Evolutionary conservation across 2,797 vertebrate genomes (phyloP).

Genomic region (Aphelocoma californica): DNA sequence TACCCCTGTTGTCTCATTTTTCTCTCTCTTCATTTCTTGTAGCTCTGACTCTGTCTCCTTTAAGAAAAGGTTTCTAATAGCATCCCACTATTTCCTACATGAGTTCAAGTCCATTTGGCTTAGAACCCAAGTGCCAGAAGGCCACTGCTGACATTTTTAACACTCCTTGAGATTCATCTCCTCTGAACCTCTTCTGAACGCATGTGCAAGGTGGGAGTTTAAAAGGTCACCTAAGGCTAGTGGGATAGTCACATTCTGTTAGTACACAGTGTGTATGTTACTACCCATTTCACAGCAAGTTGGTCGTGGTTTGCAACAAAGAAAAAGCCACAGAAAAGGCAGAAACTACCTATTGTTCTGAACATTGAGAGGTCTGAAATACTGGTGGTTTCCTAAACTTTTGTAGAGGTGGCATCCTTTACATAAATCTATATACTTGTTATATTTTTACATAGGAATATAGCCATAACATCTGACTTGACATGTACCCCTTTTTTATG

Average conservation of each 20-base stretch:
- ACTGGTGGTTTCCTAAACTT: not conserved
- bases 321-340: not conserved
- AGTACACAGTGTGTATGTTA: not conserved
- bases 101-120: not conserved
- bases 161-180: not conserved
- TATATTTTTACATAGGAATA: not conserved
- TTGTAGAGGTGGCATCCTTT: not conserved
- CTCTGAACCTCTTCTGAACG: not conserved
- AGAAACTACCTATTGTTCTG: not conserved
- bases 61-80: not conserved
- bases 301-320: not conserved
- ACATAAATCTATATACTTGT: not conserved
- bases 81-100: not conserved
- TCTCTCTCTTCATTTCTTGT: not conserved
- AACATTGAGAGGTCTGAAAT: not conserved
- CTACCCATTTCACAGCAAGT: accelerated
- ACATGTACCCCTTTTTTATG: not conserved
- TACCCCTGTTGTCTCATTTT: not conserved
- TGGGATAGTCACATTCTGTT: not conserved
- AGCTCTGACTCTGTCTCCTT: not conserved
- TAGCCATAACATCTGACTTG: not conserved
- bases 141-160: not conserved
- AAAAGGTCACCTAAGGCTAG: not conserved
- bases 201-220: not conserved
- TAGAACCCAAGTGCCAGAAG: not conserved